These are phyloP conservation scores for Pipistrellus pipistrellus DNA, from an alignment of 2,797 vertebrate species.

Conservation along the genomic window DNA sequence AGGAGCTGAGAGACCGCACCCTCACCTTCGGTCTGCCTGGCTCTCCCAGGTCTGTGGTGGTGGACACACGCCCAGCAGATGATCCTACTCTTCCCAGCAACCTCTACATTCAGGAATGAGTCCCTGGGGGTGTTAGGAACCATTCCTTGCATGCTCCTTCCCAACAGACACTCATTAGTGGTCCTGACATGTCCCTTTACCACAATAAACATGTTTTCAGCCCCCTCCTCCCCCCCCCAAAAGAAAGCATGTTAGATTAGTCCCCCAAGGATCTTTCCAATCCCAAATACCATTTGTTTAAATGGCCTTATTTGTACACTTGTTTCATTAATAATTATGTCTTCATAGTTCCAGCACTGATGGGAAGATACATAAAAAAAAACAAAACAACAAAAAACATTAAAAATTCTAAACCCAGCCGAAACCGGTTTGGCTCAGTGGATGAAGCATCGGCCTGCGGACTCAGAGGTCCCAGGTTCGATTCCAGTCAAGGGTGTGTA, in stretches of 20 bases:
- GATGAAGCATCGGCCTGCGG: too few species aligned
- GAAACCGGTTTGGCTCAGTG: too few species aligned
- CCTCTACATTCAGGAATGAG: constrained; percentile 92
- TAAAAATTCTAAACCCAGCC: constrained; percentile 57
- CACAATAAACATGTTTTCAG: constrained; percentile 72
- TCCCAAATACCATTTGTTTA: constrained; percentile 50
- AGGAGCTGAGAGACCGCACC: constrained; percentile 89
- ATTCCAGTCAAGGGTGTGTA: too few species aligned
- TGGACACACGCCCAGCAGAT: constrained; percentile 91
- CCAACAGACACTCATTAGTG: background rate
- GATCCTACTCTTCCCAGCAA: constrained; percentile 91
- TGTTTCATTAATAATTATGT: constrained; percentile 57
- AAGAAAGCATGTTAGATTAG: constrained; percentile 3
- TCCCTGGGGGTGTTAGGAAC: background rate
- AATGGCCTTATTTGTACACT: constrained; percentile 65
- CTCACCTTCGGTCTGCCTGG: constrained; percentile 92
- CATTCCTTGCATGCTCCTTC: background rate
- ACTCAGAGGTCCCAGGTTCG: too few species aligned
- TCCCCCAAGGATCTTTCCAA: constrained; percentile 66
- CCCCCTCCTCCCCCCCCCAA: too few species aligned
- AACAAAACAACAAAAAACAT: background rate
- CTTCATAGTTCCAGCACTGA: background rate
- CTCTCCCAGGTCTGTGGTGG: constrained; percentile 92
- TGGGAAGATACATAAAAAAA: constrained; percentile 30
- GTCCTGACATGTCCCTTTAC: background rate